phyloP scores from a whole-genome alignment of 2,888 invertebrate genomes.

The Chironomus tentans region DNA sequence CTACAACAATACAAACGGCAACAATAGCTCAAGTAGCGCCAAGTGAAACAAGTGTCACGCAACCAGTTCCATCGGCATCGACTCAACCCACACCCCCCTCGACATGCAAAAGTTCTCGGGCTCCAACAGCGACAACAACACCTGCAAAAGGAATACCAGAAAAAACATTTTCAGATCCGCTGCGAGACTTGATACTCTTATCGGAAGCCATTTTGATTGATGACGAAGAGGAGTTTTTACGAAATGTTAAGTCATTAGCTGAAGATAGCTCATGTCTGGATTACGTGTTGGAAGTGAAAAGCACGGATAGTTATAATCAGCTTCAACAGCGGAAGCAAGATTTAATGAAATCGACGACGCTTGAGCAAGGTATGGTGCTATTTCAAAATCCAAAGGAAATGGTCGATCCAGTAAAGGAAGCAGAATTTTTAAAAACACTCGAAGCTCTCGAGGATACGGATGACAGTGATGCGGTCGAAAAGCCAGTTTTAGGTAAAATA shows the following conservation, averaged over 20 bases:
- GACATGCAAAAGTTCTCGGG: conserved; percentile 26
- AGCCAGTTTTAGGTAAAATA: conserved; percentile 56
- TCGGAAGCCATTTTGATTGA: conserved; percentile 39
- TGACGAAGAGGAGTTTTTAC: conserved; percentile 38
- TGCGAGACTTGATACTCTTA: conserved; percentile 53
- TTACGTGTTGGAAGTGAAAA: conserved; percentile 42
- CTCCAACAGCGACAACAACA: conserved; percentile 22
- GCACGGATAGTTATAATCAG: conserved; percentile 23
- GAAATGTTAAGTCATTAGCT: conserved; percentile 50
- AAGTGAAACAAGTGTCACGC: conserved; percentile 3
- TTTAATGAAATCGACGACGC: conserved; percentile 43
- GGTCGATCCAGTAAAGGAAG: conserved; percentile 40
- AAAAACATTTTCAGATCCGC: conserved; percentile 46
- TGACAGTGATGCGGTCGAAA: conserved; percentile 42
- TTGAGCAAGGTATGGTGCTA: conserved; percentile 30
- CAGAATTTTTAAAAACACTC: conserved; percentile 39
- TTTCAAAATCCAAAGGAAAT: conserved; percentile 41
- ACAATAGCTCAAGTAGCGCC: not conserved
- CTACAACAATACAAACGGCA: not conserved
- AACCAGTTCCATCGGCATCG: conserved; percentile 28
- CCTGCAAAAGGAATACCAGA: conserved; percentile 29
- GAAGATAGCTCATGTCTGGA: conserved; percentile 51
- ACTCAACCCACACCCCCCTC: conserved; percentile 25
- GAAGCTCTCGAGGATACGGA: conserved; percentile 40
- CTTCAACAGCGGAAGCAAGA: conserved; percentile 18